Percentiles rank a stretch among this genome's conserved stretches.
Evolutionary conservation across 1,140 invertebrate genomes (phyloP).

Genomic region (Maniola jurtina): DNA sequence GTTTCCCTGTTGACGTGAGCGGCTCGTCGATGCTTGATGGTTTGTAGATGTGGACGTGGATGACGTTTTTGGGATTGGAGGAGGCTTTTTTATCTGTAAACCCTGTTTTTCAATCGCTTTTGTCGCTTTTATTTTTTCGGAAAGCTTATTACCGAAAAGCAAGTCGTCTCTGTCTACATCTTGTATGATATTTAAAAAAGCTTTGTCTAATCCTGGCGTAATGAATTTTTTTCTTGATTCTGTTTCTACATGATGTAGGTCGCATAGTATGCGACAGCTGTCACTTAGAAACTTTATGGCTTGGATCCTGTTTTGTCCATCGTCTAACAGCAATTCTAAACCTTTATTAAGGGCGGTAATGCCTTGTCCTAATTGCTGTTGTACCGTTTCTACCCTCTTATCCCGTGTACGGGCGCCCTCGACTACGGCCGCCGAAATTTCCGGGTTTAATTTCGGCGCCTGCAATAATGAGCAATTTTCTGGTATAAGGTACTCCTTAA

Average conservation of each 20-base stretch:
- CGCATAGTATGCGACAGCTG: too few relatives aligned
- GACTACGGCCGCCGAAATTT: slow-evolving; percentile 23
- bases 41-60: too few relatives aligned
- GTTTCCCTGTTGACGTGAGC: slow-evolving; percentile 31
- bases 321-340: too few relatives aligned
- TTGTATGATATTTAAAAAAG: slow-evolving; percentile 19
- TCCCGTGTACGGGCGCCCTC: too few relatives aligned
- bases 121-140: slow-evolving; percentile 38
- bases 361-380: too few relatives aligned
- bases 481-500: background rate
- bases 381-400: too few relatives aligned
- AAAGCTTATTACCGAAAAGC: slow-evolving; percentile 28
- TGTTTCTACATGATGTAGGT: too few relatives aligned
- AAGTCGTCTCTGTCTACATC: slow-evolving; percentile 29
- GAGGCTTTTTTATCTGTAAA: slow-evolving; percentile 27
- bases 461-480: background rate
- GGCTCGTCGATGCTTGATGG: background rate
- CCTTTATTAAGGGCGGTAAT: too few relatives aligned
- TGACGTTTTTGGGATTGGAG: background rate
- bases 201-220: too few relatives aligned
- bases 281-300: too few relatives aligned
- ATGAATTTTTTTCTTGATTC: too few relatives aligned
- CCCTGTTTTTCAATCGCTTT: slow-evolving; percentile 31
- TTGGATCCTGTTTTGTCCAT: too few relatives aligned
- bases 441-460: background rate